These are phyloP conservation scores for Lasioglossum lativentre DNA, from an alignment of 2,888 invertebrate genomes.

Conservation along the genomic window DNA sequence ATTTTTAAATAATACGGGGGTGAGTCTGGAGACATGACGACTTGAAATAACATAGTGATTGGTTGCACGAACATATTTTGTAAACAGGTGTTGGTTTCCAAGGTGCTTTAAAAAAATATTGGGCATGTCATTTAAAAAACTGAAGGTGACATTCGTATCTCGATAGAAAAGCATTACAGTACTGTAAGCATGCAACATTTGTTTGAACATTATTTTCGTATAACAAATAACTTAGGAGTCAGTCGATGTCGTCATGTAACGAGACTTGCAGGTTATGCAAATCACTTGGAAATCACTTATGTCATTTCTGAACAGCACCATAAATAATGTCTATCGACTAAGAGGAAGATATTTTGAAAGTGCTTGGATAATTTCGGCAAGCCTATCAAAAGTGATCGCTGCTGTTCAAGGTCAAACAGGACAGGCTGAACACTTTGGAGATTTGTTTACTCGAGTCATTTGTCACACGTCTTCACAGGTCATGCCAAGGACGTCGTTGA, in stretches of 20 bases:
- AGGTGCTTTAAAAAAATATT: too few species aligned
- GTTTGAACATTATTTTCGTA: too few species aligned
- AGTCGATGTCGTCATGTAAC: too few species aligned
- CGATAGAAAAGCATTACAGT: too few species aligned
- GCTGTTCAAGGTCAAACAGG: not conserved
- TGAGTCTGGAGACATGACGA: not conserved
- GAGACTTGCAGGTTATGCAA: too few species aligned
- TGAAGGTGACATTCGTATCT: too few species aligned
- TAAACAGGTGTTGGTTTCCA: not conserved
- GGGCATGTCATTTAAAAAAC: too few species aligned
- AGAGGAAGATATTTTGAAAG: not conserved
- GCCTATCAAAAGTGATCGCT: not conserved
- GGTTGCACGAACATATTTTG: too few species aligned
- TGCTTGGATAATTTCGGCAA: not conserved
- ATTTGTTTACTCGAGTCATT: constrained; percentile 3
- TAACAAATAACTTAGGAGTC: too few species aligned
- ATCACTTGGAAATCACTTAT: too few species aligned
- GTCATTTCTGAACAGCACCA: not conserved
- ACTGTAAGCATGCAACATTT: not conserved
- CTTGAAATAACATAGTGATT: too few species aligned
- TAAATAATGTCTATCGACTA: not conserved
- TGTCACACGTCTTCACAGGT: not conserved
- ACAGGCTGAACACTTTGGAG: too few species aligned
- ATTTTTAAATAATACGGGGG: not conserved
- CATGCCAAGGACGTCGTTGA: constrained; percentile 4